These are phyloP conservation scores for Proisotoma minuta DNA, from an alignment of 2,888 invertebrate genomes.

Conservation along the genomic window DNA sequence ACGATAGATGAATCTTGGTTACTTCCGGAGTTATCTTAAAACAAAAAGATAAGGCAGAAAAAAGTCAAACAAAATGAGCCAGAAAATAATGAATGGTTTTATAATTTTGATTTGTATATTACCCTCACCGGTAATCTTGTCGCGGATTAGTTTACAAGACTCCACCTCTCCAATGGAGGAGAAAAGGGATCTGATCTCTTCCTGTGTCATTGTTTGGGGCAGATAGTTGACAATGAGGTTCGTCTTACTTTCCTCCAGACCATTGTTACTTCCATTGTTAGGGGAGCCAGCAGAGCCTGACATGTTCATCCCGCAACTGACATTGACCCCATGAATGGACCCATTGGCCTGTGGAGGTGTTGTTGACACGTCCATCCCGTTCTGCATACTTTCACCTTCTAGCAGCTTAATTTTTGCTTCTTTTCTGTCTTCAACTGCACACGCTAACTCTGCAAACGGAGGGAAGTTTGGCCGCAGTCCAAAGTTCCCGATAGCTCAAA, in stretches of 20 bases:
- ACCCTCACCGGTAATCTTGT: slow-evolving; percentile 82
- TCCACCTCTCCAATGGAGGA: slow-evolving; percentile 98
- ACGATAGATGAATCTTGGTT: slow-evolving; percentile 45
- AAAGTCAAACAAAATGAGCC: not conserved
- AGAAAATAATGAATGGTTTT: not conserved
- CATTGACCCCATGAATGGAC: slow-evolving; percentile 51
- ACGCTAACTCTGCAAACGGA: not conserved
- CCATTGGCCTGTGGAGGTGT: slow-evolving; percentile 80
- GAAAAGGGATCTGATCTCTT: slow-evolving; percentile 95
- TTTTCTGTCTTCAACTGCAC: not conserved
- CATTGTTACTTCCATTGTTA: slow-evolving; percentile 55
- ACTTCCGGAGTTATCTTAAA: slow-evolving; percentile 21
- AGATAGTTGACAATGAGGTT: slow-evolving; percentile 99
- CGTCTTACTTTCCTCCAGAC: slow-evolving; percentile 87
- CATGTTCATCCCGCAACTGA: slow-evolving; percentile 49
- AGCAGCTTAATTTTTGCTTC: slow-evolving; percentile 2
- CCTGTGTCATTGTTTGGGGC: slow-evolving; percentile 99
- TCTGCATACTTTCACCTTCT: slow-evolving; percentile 64
- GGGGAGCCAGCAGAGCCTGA: slow-evolving; percentile 51
- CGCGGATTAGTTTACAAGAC: slow-evolving; percentile 97
- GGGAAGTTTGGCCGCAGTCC: slow-evolving; percentile 1
- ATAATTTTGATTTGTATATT: not conserved
- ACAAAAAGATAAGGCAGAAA: slow-evolving; percentile 5
- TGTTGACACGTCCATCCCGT: slow-evolving; percentile 62
- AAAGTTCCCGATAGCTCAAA: slow-evolving; percentile 3